phyloP scores from a whole-genome alignment of 2,797 vertebrate species.

The Melopsittacus undulatus region DNA sequence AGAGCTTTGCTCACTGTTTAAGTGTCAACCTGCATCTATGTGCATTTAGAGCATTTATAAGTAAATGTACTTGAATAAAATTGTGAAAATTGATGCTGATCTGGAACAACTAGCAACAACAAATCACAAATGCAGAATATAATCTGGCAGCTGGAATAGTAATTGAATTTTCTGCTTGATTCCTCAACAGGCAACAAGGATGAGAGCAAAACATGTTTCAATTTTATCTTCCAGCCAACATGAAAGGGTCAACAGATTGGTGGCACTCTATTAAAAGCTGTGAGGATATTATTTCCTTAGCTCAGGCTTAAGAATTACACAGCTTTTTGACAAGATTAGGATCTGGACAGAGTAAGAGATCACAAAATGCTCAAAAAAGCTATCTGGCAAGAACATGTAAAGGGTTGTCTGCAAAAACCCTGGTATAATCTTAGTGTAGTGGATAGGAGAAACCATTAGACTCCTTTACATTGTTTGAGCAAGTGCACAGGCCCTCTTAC shows the following conservation, averaged over 20 bases:
- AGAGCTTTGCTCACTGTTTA: neutral
- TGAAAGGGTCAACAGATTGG: neutral
- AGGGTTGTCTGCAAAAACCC: neutral
- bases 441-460: neutral
- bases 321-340: neutral
- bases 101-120: neutral
- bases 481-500: neutral
- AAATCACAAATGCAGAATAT: neutral
- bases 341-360: neutral
- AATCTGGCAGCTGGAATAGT: neutral
- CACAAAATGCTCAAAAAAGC: neutral
- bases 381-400: neutral
- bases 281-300: neutral
- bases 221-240: slow-evolving; percentile 1
- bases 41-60: neutral
- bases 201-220: neutral
- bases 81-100: neutral
- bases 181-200: neutral
- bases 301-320: neutral
- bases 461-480: neutral
- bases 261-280: neutral
- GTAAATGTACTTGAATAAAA: neutral
- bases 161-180: slow-evolving; percentile 17
- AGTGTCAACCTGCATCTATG: neutral
- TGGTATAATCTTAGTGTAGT: neutral